Base-by-base conservation (phyloP, 2,888 invertebrate genomes). In the Phorcus lineatus region DNA sequence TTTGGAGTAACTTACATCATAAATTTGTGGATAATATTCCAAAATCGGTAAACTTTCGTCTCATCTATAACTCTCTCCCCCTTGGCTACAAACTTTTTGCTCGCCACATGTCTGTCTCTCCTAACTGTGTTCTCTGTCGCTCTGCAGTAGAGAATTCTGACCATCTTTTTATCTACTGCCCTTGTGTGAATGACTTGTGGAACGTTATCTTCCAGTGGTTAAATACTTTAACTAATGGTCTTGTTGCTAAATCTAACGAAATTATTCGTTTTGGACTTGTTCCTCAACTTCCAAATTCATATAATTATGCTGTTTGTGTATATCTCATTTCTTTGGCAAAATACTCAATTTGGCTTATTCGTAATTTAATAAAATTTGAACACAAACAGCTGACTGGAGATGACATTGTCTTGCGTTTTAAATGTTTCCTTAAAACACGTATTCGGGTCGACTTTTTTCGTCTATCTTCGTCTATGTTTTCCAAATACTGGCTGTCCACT, bases 11-110 rank as follows among this genome's bases (percentile, higher is more conserved):
- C 19, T n/a, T 70, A 3, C 70, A 36, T 40, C 70, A 70, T 70
- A 17, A 28, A 16, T 70, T 70, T 19, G 70, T 70, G 70, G 70
- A 70, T 70, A 19, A 19, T 19, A 31, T 70, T 70, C 70, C 70
- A 40, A 70, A 70, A n/a, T 70, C 70, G 7, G 36, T 70, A 9
- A 70, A 70, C 19, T 70, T 7, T 11, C 31, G 70, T 31, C 70
- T 70, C 40, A 70, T 70, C 70, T 70, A 36, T 40, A 19, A 70
- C 36, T 28, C 70, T 70, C 31, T 70, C 19, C 70, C 70, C 6
- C 70, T 70, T 11, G 70, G 70, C 2, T 70, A 70, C 19, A n/a
- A n/a, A 4, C 31, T 70, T 17, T 36, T 31, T 70, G 36, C 40
- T 11, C 40, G 70, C 9, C 31, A n/a, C 40, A 36, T 70, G 31